Evolutionary conservation across 2,797 vertebrate species (phyloP).

Genomic region (Halcyon smyrnensis): DNA sequence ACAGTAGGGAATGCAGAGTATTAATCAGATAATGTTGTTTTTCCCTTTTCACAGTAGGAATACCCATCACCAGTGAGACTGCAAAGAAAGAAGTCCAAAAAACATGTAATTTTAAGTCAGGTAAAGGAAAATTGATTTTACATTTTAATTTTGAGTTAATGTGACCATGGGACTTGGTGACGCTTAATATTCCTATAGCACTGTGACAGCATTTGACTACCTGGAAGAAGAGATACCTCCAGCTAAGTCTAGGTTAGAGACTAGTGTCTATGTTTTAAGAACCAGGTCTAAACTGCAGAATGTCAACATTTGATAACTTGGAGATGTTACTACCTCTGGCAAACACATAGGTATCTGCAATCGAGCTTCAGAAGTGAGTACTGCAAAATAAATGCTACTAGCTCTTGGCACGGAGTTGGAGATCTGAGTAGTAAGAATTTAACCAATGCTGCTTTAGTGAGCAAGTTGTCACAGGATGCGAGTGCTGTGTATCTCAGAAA

Average conservation of each 20-base stretch:
- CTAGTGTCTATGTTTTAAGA: neutral
- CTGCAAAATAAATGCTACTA: neutral
- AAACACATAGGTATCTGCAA: neutral
- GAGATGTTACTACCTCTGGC: neutral
- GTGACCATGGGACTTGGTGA: neutral
- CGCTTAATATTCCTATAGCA: neutral
- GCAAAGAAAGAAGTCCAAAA: slow-evolving; percentile 18
- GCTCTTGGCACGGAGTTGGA: neutral
- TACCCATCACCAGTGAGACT: slow-evolving; percentile 89
- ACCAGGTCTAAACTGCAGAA: neutral
- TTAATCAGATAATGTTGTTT: slow-evolving; percentile 85
- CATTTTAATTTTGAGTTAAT: neutral
- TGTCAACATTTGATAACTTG: neutral
- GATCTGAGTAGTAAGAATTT: neutral
- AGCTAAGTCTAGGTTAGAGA: neutral
- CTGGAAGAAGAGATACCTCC: neutral
- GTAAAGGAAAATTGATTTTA: neutral
- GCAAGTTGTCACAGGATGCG: neutral
- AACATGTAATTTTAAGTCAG: neutral
- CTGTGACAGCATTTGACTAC: neutral
- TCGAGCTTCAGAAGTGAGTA: neutral
- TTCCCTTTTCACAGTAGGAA: slow-evolving; percentile 87
- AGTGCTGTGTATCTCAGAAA: neutral
- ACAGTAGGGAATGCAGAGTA: slow-evolving; percentile 85
- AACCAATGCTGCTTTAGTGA: neutral